Evolutionary conservation across 2,113 vertebrate species (phyloP).

Genomic region (Thermophis baileyi): DNA sequence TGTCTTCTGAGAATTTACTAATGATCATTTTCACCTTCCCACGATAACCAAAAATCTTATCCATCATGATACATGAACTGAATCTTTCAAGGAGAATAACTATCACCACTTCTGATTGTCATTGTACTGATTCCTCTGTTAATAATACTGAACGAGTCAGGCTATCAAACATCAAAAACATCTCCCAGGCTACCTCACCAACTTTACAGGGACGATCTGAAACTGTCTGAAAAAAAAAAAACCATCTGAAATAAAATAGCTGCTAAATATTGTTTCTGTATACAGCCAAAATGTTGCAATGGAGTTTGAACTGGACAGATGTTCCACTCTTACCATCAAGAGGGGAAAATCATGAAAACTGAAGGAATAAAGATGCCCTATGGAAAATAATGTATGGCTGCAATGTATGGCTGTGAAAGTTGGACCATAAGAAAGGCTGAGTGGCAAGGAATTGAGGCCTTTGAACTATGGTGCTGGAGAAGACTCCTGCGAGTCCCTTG

Average conservation of each 20-base stretch:
- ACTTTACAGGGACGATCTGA: background rate
- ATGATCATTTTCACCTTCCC: slow-evolving; percentile 19
- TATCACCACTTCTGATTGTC: background rate
- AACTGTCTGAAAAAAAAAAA: background rate
- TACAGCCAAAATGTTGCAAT: background rate
- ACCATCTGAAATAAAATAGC: background rate
- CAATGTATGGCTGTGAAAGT: no score
- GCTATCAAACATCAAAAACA: background rate
- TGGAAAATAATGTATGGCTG: background rate
- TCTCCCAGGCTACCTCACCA: background rate
- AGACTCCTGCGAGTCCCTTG: no score
- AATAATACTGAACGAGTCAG: background rate
- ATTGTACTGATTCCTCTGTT: background rate
- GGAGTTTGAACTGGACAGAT: background rate
- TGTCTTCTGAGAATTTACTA: slow-evolving; percentile 31
- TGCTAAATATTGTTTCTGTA: background rate
- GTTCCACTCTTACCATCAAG: background rate
- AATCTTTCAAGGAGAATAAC: background rate
- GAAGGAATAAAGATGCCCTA: background rate
- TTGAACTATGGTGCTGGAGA: no score
- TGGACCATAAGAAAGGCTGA: no score
- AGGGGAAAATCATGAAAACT: background rate
- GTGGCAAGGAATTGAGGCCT: no score
- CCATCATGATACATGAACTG: slow-evolving; percentile 20
- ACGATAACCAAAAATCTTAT: background rate